phyloP scores from a whole-genome alignment of 2,797 vertebrate species.

The Yasuhikotakia modesta region DNA sequence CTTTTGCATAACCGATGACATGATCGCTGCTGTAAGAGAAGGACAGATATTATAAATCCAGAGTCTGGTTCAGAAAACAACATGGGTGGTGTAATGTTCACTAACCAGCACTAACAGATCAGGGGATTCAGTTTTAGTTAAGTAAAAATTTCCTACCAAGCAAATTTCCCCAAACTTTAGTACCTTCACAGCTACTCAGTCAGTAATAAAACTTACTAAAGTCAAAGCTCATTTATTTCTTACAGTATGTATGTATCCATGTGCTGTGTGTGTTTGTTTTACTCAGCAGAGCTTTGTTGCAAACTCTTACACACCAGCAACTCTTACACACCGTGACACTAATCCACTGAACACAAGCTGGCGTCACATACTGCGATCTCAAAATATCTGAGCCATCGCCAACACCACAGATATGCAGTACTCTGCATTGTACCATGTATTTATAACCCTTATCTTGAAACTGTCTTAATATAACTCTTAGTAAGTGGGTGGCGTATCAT shows the following conservation, averaged over 20 bases:
- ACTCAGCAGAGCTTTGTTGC: neutral
- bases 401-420: neutral
- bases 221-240: neutral
- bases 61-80: neutral
- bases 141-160: neutral
- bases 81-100: neutral
- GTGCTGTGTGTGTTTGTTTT: too few relatives aligned
- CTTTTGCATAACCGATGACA: slow-evolving; percentile 89
- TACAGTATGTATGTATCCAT: too few relatives aligned
- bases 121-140: neutral
- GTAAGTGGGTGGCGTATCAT: neutral
- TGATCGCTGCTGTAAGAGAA: slow-evolving; percentile 58
- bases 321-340: neutral
- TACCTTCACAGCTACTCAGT: neutral
- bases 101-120: too few relatives aligned
- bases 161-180: neutral
- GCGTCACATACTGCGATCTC: neutral
- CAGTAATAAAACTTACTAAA: neutral
- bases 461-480: neutral
- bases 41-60: too few relatives aligned
- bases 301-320: neutral
- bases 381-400: slow-evolving; percentile 1
- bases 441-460: neutral
- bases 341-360: neutral
- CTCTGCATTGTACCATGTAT: neutral